A percentile compares a stretch with the other conserved stretches of the same genome.
Conservation (phyloP, 2,888 invertebrate species). For the Drosophila neonasuta region DNA sequence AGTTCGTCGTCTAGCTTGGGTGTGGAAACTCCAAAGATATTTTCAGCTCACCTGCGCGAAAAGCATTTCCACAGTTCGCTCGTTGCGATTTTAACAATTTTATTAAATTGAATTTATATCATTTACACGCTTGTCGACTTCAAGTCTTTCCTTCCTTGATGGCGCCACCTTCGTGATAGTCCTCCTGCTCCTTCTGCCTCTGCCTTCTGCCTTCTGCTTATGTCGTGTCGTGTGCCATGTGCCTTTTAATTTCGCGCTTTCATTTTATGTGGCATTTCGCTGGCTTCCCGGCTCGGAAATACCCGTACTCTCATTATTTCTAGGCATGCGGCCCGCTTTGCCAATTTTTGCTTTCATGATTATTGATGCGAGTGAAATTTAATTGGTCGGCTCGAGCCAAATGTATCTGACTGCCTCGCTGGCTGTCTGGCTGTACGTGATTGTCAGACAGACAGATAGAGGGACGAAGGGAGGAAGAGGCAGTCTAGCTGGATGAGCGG, state of each 20-base stretch:
- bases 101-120: conserved; percentile 82
- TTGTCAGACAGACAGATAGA: conserved; percentile 12
- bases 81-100: conserved; percentile 81
- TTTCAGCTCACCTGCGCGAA: conserved; percentile 78
- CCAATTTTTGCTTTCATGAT: conserved; percentile 79
- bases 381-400: conserved; percentile 70
- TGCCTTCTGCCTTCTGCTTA: background rate
- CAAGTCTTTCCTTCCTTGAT: conserved; percentile 63
- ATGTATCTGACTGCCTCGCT: conserved; percentile 40
- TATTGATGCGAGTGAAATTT: conserved; percentile 80
- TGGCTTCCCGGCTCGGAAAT: conserved; percentile 43
- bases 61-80: conserved; percentile 76
- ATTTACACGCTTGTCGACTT: conserved; percentile 80
- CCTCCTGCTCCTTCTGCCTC: background rate
- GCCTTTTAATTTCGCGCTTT: conserved; percentile 72
- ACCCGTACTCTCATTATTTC: conserved; percentile 32
- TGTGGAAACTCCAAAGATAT: conserved; percentile 61
- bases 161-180: conserved; percentile 28
- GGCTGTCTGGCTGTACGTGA: conserved; percentile 1
- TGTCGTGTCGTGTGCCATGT: conserved; percentile 15
- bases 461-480: background rate
- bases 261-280: conserved; percentile 73
- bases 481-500: conserved; percentile 1
- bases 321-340: conserved; percentile 48
- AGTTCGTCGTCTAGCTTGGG: conserved; percentile 29